Conservation (phyloP, 2,888 invertebrate genomes). For the Myathropa florea region DNA sequence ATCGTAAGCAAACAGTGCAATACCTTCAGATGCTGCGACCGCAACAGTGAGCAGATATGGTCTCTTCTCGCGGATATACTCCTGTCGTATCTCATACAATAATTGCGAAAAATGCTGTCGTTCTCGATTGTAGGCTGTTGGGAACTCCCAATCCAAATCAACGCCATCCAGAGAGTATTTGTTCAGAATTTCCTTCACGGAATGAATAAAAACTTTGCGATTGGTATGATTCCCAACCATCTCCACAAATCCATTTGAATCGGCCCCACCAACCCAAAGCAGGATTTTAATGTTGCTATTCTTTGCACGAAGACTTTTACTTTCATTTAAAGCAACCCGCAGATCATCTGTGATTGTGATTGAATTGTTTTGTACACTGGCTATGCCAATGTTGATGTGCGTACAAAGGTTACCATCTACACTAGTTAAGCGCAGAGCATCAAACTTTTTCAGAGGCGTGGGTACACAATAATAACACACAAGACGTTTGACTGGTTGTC, state of each 20-base stretch:
- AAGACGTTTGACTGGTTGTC: slow-evolving; percentile 74
- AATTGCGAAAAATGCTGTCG: slow-evolving; percentile 88
- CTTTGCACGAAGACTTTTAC: slow-evolving; percentile 81
- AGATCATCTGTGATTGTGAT: slow-evolving; percentile 82
- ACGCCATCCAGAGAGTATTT: slow-evolving; percentile 77
- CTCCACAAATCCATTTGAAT: slow-evolving; percentile 84
- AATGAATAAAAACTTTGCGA: slow-evolving; percentile 85
- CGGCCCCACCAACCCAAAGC: slow-evolving; percentile 86
- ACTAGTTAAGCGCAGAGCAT: slow-evolving; percentile 81
- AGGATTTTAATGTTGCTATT: slow-evolving; percentile 88
- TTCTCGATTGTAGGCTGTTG: slow-evolving; percentile 84
- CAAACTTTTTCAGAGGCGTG: slow-evolving; percentile 71
- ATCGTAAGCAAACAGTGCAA: slow-evolving; percentile 89
- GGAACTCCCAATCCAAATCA: slow-evolving; percentile 94
- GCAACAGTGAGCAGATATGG: slow-evolving; percentile 88
- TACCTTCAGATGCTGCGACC: slow-evolving; percentile 88
- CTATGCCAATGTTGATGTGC: slow-evolving; percentile 91
- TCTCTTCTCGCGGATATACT: slow-evolving; percentile 84
- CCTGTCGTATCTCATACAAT: slow-evolving; percentile 86
- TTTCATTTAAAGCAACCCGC: slow-evolving; percentile 75
- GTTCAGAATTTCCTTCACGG: slow-evolving; percentile 80
- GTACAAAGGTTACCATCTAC: slow-evolving; percentile 90
- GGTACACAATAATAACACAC: slow-evolving; percentile 89
- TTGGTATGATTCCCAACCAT: slow-evolving; percentile 88
- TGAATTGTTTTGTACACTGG: slow-evolving; percentile 84